phyloP scores from a whole-genome alignment of 2,113 vertebrate species.

The Diadophis punctatus region DNA sequence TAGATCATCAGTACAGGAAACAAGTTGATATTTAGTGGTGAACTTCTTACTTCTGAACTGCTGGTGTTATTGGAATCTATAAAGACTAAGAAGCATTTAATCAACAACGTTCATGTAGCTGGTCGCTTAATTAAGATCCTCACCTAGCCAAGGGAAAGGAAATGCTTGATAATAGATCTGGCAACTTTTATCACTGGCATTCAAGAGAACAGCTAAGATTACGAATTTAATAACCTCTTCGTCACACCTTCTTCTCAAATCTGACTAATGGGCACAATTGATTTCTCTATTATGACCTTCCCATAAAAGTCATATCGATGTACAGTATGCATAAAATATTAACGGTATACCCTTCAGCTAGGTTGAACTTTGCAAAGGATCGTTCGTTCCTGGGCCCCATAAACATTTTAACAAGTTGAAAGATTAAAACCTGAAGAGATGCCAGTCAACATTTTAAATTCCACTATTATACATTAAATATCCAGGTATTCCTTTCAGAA shows the following conservation, averaged over 20 bases:
- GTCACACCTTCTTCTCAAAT: slow-evolving; percentile 71
- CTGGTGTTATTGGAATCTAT: slow-evolving; percentile 65
- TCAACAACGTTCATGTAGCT: slow-evolving; percentile 55
- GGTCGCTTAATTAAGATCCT: slow-evolving; percentile 70
- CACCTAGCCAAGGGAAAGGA: slow-evolving; percentile 62
- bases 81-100: slow-evolving; percentile 66
- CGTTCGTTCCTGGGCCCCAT: slow-evolving; percentile 28
- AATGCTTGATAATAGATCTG: slow-evolving; percentile 74
- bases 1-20: slow-evolving; percentile 37
- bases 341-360: slow-evolving; percentile 57
- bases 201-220: slow-evolving; percentile 71
- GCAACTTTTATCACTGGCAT: slow-evolving; percentile 71
- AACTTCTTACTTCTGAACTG: slow-evolving; percentile 58
- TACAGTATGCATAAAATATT: slow-evolving; percentile 72
- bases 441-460: background rate
- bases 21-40: slow-evolving; percentile 66
- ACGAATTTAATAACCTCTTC: slow-evolving; percentile 72
- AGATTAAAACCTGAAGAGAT: background rate
- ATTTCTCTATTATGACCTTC: slow-evolving; percentile 71
- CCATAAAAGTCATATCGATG: slow-evolving; percentile 65
- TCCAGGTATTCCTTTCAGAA: accelerated
- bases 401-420: slow-evolving; percentile 23
- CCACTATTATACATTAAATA: background rate
- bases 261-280: slow-evolving; percentile 70
- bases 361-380: slow-evolving; percentile 31